A percentile compares a stretch with the other conserved stretches of the same genome.
These are phyloP conservation scores for Gracilinanus agilis DNA, from an alignment of 2,113 vertebrate genomes.

Conservation along the genomic window DNA sequence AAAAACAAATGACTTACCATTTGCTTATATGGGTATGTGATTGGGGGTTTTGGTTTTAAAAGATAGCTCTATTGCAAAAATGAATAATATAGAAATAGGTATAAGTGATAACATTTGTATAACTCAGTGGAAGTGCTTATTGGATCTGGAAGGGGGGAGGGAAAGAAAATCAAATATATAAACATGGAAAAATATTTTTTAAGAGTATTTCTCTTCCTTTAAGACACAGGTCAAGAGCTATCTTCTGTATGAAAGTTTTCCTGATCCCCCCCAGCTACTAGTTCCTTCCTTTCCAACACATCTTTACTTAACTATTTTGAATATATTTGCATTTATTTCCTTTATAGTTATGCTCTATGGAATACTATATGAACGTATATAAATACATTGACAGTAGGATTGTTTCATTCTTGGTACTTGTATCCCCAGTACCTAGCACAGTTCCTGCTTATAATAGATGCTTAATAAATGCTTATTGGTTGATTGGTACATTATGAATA, in stretches of 20 bases:
- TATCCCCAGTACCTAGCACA: background rate
- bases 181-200: background rate
- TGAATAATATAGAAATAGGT: too few species aligned
- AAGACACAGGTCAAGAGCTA: background rate
- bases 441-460: background rate
- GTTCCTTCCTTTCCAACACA: background rate
- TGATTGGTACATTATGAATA: background rate
- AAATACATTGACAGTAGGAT: background rate
- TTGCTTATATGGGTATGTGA: too few species aligned
- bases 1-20: too few species aligned
- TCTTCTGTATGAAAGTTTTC: background rate
- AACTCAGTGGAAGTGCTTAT: too few species aligned
- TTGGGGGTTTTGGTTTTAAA: too few species aligned
- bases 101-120: too few species aligned
- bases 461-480: background rate
- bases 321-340: background rate
- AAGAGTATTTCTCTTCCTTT: background rate
- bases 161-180: too few species aligned
- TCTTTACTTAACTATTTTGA: background rate
- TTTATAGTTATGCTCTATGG: background rate
- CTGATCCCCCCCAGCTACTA: background rate
- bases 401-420: background rate
- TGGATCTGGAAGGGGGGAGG: too few species aligned
- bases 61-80: too few species aligned
- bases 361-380: background rate